Percentiles rank a stretch among this genome's conserved stretches.
phyloP scores from a whole-genome alignment of 2,797 vertebrate genomes.

The Micrastur ruficollis region DNA sequence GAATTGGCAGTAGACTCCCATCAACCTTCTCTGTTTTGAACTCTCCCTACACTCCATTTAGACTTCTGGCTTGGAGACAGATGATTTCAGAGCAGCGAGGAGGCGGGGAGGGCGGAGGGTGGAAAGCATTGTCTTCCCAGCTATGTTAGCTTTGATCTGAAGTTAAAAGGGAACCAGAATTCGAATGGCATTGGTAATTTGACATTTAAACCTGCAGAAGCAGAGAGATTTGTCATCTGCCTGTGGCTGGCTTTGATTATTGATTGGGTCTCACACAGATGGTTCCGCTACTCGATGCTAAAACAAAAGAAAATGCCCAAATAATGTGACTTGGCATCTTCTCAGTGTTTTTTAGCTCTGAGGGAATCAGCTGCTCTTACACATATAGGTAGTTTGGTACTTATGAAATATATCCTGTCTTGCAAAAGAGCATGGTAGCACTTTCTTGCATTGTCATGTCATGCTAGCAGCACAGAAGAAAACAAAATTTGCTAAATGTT shows the following conservation, averaged over 20 bases:
- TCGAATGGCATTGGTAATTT: neutral
- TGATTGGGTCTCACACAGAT: neutral
- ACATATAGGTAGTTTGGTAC: neutral
- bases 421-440: neutral
- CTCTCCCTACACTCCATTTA: neutral
- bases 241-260: neutral
- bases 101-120: fast-evolving
- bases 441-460: neutral
- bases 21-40: conserved; percentile 48
- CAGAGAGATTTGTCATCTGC: neutral
- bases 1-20: conserved; percentile 59
- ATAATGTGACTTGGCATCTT: neutral
- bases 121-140: conserved; percentile 12
- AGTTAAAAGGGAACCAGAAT: neutral
- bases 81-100: neutral
- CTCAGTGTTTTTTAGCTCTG: neutral
- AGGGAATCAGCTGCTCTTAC: neutral
- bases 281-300: neutral
- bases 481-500: neutral
- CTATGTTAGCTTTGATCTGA: conserved; percentile 18
- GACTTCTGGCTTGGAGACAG: conserved; percentile 29
- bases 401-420: neutral
- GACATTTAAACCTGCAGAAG: conserved; percentile 28
- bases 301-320: neutral
- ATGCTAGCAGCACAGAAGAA: neutral